Evolutionary conservation across 2,797 vertebrate genomes (phyloP).

Genomic region (Cyclopterus lumpus): DNA sequence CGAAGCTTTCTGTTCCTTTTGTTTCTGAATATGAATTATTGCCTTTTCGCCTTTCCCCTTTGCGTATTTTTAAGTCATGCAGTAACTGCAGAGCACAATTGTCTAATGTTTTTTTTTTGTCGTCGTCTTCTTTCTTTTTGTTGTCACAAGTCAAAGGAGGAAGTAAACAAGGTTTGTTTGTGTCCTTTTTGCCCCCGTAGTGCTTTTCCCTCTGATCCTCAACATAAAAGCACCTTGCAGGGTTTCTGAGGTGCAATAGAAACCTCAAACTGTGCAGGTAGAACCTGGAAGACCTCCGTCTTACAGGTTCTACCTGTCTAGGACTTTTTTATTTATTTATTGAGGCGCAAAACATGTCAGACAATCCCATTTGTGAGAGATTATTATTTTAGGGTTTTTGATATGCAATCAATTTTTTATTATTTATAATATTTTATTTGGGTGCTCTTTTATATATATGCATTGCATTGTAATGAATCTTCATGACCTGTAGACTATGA

Average conservation of each 20-base stretch:
- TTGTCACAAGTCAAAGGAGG: conserved; percentile 74
- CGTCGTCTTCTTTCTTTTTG: background rate
- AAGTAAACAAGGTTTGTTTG: conserved; percentile 77
- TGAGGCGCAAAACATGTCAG: background rate
- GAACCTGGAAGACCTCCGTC: background rate
- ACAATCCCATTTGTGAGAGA: background rate
- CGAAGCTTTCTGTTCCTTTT: background rate
- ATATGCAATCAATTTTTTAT: background rate
- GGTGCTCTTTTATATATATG: background rate
- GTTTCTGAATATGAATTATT: background rate
- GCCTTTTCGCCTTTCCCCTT: background rate
- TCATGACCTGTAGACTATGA: background rate
- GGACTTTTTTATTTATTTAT: background rate
- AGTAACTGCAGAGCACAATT: background rate
- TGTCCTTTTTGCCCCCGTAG: background rate
- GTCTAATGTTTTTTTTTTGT: conserved; percentile 12
- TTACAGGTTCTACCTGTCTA: no score
- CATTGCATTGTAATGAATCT: background rate
- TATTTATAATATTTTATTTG: background rate
- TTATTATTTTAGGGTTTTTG: background rate
- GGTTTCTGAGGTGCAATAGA: background rate
- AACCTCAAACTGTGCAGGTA: background rate
- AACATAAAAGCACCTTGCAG: background rate
- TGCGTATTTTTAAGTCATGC: background rate
- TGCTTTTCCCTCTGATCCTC: background rate